Conservation (phyloP, 2,888 invertebrate species). For the Drosophila monieri region DNA sequence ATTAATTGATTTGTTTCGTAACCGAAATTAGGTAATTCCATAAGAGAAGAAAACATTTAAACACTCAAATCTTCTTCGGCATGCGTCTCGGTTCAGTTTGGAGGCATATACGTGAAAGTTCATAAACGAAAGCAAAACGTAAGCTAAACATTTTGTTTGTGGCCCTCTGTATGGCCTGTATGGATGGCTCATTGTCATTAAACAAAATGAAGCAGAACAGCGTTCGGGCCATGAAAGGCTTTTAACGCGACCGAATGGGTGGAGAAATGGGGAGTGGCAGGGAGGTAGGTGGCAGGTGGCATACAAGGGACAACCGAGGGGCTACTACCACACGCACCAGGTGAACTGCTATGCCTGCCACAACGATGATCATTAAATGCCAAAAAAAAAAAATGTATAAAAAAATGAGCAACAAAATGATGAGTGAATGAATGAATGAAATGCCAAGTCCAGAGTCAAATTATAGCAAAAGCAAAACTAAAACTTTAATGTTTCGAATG, state of each 20-base stretch:
- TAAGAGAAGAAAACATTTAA: constrained; percentile 63
- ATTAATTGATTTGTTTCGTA: constrained; percentile 79
- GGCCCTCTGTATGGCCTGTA: constrained; percentile 1
- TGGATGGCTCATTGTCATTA: constrained; percentile 64
- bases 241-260: constrained; percentile 45
- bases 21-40: constrained; percentile 75
- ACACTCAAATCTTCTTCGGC: constrained; percentile 60
- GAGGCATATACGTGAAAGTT: constrained; percentile 75
- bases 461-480: constrained; percentile 74
- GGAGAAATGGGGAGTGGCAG: constrained; percentile 17
- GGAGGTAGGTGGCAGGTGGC: constrained; percentile 9
- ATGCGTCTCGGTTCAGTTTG: constrained; percentile 22
- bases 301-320: constrained; percentile 9
- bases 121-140: constrained; percentile 77
- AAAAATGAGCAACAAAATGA: constrained; percentile 13
- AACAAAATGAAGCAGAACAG: constrained; percentile 79
- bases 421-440: constrained; percentile 31
- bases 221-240: constrained; percentile 67
- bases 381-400: constrained; percentile 53
- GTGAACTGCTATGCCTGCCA: neutral
- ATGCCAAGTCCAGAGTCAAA: constrained; percentile 66
- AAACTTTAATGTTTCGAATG: constrained; percentile 74
- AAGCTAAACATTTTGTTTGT: constrained; percentile 48
- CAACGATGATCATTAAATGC: constrained; percentile 72
- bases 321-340: constrained; percentile 12